Base-by-base conservation (phyloP, 2,113 vertebrate genomes). In the Beaufortia kweichowensis region DNA sequence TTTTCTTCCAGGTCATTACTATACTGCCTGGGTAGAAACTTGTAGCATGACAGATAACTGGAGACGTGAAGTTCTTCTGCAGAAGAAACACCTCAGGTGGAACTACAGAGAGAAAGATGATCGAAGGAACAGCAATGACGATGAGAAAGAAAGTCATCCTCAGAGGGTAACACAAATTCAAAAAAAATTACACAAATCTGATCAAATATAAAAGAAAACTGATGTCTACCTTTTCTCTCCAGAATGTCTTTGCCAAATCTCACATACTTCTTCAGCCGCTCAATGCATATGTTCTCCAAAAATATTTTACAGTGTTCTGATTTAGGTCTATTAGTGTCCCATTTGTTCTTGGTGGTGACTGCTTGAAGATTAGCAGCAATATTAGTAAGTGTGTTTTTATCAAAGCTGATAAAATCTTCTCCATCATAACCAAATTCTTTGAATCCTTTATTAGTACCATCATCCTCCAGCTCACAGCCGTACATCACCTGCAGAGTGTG, bases 291-390 rank as follows among this genome's bases (percentile, higher is more conserved):
- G 9, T 39, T 53, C 33, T 78, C 41, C 81, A 79, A 2, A 21
- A 75, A 82, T 19, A 2, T 2, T 31, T 78, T 63, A 29, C 50
- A 31, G 0, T 15, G 0, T 59, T 46, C 41, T 12, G 6, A 12
- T 0, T 10, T 0, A 1, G 6, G 35, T 19, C 0, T 29, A 0
- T 1, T 0, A 0, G 0, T 0, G 2, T 82, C 80, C 55, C 23
- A 81, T 2, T 31, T 66, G 8, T 1, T 0, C 53, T 23, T 63
- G 39, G 39, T 61, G 48, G 23, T 0, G 2, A 28, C 2, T 0
- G 80, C 85, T 0, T 0, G 50, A 0, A 0, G 0, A 0, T 64
- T 79, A 0, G 50, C 41, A 0, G 77, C 79, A 0, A 1, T 78
- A 81, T 60, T 81, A 0, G 35, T 77, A 50, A 14, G 0, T 2